A percentile compares a stretch with the other conserved stretches of the same genome.
Conservation (phyloP, 2,113 vertebrate species). For the Lonchura striata region DNA sequence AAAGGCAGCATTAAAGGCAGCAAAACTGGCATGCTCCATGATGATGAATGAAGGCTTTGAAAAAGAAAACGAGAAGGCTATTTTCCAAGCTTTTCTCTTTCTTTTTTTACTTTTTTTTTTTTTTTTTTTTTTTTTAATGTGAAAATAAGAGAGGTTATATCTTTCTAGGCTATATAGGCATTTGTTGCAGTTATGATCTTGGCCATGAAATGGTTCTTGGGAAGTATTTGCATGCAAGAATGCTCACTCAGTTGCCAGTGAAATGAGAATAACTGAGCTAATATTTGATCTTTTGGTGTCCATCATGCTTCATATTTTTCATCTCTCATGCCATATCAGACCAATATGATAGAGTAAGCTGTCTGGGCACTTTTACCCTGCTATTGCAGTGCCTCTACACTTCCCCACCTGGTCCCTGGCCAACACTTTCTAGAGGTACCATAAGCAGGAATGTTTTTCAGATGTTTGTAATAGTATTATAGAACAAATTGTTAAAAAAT, state of each 20-base stretch:
- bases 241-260: neutral
- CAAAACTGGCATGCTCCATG: neutral
- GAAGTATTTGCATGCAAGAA: neutral
- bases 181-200: conserved; percentile 17
- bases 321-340: neutral
- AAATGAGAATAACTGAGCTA: neutral
- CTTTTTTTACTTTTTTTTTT: too few species aligned
- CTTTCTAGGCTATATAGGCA: neutral
- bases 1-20: neutral
- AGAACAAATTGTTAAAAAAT: conserved; percentile 58
- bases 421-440: conserved; percentile 35
- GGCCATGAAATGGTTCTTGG: neutral
- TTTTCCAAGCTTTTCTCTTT: neutral
- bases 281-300: neutral
- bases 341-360: neutral
- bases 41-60: neutral
- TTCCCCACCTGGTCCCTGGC: neutral
- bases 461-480: conserved; percentile 64
- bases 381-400: neutral
- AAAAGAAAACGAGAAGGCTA: neutral
- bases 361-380: conserved; percentile 30
- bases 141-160: neutral
- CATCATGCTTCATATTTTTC: neutral
- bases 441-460: conserved; percentile 60
- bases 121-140: neutral